Evolutionary conservation across 2,113 vertebrate species (phyloP).

Genomic region (Salminus brasiliensis): DNA sequence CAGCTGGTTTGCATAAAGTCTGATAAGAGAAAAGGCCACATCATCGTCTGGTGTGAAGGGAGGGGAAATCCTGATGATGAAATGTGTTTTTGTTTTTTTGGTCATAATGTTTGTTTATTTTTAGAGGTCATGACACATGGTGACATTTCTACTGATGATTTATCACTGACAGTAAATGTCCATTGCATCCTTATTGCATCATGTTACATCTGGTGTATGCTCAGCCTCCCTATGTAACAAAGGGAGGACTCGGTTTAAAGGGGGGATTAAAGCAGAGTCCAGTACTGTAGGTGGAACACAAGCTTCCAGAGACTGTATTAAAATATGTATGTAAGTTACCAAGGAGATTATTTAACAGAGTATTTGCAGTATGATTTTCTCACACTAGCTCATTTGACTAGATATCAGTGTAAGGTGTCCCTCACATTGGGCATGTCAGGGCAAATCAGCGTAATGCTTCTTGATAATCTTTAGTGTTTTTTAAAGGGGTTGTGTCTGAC

Average conservation of each 20-base stretch:
- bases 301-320: neutral
- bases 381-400: neutral
- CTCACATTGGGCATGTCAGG: neutral
- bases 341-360: neutral
- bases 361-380: neutral
- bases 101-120: slow-evolving; percentile 21
- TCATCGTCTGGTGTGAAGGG: slow-evolving; percentile 2
- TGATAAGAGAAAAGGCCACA: slow-evolving; percentile 38
- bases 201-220: slow-evolving; percentile 27
- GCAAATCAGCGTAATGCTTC: neutral
- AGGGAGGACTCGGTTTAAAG: slow-evolving; percentile 1
- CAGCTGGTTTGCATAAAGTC: slow-evolving; percentile 32
- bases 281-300: slow-evolving; percentile 16
- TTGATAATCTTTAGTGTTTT: neutral
- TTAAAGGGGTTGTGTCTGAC: neutral
- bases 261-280: neutral
- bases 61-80: slow-evolving; percentile 33
- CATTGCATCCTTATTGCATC: slow-evolving; percentile 44
- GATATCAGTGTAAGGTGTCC: neutral
- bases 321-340: too few species aligned
- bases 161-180: slow-evolving; percentile 16
- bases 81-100: slow-evolving; percentile 15
- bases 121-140: slow-evolving; percentile 5
- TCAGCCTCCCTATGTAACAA: slow-evolving; percentile 21
- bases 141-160: slow-evolving; percentile 12